Percentiles rank a stretch among this genome's conserved stretches.
phyloP scores from a whole-genome alignment of 2,113 vertebrate genomes.

The Scolopax mira region DNA sequence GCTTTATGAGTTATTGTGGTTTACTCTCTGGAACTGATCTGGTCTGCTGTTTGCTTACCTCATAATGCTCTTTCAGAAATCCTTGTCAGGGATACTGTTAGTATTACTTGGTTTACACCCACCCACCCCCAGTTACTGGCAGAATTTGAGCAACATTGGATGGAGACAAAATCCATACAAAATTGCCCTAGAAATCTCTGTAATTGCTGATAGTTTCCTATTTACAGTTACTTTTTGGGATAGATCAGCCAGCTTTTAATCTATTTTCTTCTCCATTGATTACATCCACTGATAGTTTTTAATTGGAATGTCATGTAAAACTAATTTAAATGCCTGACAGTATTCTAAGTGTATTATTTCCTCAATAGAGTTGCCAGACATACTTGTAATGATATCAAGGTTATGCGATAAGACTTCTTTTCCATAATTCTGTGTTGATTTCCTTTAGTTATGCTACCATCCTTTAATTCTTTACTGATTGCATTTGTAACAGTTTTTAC shows the following conservation, averaged over 20 bases:
- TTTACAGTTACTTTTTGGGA: conserved; percentile 7
- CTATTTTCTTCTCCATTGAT: conserved; percentile 26
- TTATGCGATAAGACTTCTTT: background rate
- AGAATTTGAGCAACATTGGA: background rate
- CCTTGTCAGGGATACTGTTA: background rate
- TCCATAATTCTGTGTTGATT: background rate
- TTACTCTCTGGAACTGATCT: background rate
- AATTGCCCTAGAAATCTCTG: background rate
- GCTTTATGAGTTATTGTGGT: background rate
- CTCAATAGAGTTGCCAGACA: background rate
- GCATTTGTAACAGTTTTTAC: background rate
- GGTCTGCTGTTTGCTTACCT: background rate
- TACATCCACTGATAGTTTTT: conserved; percentile 30
- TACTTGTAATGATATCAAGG: background rate
- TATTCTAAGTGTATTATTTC: background rate
- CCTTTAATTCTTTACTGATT: background rate
- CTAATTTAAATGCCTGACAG: conserved; percentile 3
- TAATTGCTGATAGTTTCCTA: background rate
- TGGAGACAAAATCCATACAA: background rate
- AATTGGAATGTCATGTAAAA: conserved; percentile 38
- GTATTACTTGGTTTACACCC: background rate
- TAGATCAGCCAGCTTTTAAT: background rate
- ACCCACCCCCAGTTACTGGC: background rate
- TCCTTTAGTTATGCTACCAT: background rate
- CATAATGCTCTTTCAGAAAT: background rate